phyloP scores from a whole-genome alignment of 2,113 vertebrate species.

The Spermophilus dauricus region DNA sequence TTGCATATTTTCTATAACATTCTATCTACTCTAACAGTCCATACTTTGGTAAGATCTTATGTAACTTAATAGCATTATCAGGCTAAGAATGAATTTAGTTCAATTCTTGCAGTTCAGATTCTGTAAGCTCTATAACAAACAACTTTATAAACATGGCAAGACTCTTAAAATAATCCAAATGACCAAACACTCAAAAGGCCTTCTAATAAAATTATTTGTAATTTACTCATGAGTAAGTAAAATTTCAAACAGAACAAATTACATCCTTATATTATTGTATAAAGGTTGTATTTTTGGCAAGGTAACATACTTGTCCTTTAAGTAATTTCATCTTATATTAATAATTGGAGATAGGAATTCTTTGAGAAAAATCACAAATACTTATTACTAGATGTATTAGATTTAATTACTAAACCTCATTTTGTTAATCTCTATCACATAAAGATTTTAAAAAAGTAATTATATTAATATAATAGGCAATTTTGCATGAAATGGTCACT shows the following conservation, averaged over 20 bases:
- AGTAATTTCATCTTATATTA: background rate
- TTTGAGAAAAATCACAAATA: conserved; percentile 40
- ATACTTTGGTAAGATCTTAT: background rate
- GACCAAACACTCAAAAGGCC: conserved; percentile 8
- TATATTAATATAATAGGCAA: background rate
- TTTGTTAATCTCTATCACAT: background rate
- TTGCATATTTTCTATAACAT: background rate
- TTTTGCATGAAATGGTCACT: background rate
- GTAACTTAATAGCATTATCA: conserved; percentile 40
- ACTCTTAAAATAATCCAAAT: conserved; percentile 64
- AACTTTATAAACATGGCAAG: conserved; percentile 65
- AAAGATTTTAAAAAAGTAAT: conserved; percentile 23
- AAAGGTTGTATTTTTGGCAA: background rate
- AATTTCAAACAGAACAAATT: conserved; percentile 66
- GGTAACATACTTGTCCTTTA: background rate
- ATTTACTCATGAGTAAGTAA: conserved; percentile 67
- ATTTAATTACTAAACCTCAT: conserved; percentile 12
- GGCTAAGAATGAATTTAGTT: conserved; percentile 44
- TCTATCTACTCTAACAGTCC: background rate
- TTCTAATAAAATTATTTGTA: conserved; percentile 70
- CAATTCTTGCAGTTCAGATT: conserved; percentile 58
- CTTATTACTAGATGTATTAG: background rate
- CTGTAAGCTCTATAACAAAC: conserved; percentile 23
- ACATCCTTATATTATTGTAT: conserved; percentile 27
- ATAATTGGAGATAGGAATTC: conserved; percentile 2